Evolutionary conservation across 2,797 vertebrate genomes (phyloP), one percentile per base, ranked within the genome.

Genomic region (Sphaeramia orbicularis): DNA sequence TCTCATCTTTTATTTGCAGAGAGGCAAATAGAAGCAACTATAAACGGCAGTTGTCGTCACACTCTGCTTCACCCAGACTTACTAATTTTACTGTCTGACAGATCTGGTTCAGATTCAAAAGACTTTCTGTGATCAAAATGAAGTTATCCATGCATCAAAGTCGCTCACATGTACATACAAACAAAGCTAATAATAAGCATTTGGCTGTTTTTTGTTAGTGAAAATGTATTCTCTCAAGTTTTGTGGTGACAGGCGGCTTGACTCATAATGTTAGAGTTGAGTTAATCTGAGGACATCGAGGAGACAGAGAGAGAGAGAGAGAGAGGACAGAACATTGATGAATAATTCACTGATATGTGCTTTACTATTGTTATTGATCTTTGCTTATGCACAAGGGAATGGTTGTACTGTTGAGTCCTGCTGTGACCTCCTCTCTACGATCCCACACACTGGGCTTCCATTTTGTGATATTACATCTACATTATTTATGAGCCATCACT

Each of bases 401-500:
- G 80, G 90, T 67, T 88, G 70, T 55, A 87, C 77, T 80, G 86
- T 88, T 89, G 54, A 71, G 89, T 84, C 76, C 77, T 62, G 18
- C 63, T 80, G 88, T 80, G 78, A 71, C 74, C 89, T 78, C 85
- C 76, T 63, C 13, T 60, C 80, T n/a, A n/a, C 65, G 30, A 9
- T 86, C 81, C 80, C 85, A 78, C 53, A 85, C 91, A 89, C 65
- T 81, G 84, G 68, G 79, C 76, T 54, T 89, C 89, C 86, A 89
- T 90, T 87, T 92, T 93, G 91, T 91, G 89, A 92, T 93, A 93
- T 83, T 41, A 21, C 66, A 76, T 81, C 90, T 94, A 83, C 90
- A 95, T 95, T 93, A 95, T 95, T 95, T 94, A 95, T 92, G 41
- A 64, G 57, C 71, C 57, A 51, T 82, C 73, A 71, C 89, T 70